Percentiles rank a stretch among this genome's conserved stretches.
These are phyloP conservation scores for Otolemur crassicaudatus DNA, from an alignment of 2,797 vertebrate species.

Conservation along the genomic window DNA sequence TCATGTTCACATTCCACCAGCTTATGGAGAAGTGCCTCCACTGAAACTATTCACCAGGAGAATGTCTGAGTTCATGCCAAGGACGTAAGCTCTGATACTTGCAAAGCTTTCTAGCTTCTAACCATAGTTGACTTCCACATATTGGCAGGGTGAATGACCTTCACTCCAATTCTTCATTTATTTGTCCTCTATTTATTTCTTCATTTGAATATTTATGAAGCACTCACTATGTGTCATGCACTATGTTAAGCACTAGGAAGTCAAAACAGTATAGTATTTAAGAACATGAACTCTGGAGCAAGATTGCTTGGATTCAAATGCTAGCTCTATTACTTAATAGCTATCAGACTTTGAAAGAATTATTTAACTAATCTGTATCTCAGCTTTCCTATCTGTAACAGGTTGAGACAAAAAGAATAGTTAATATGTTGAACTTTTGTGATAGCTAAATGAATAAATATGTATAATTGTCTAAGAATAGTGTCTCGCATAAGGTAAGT, in stretches of 20 bases:
- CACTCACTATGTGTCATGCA: not conserved
- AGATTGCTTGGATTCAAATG: not conserved
- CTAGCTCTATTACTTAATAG: not conserved
- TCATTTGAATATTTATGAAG: not conserved
- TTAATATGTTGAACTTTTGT: not conserved
- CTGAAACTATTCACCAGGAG: not conserved
- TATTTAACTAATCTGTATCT: not conserved
- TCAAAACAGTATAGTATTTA: not conserved
- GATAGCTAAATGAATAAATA: slow-evolving; percentile 5
- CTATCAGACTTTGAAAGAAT: not conserved
- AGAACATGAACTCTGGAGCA: not conserved
- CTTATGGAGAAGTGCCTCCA: not conserved
- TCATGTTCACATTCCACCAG: not conserved
- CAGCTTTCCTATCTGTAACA: not conserved
- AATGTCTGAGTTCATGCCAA: not conserved
- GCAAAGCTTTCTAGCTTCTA: not conserved
- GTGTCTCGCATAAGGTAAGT: not conserved
- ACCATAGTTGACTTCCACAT: not conserved
- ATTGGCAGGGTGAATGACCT: not conserved
- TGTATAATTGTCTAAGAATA: not conserved
- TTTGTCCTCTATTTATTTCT: not conserved
- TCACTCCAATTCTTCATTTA: not conserved
- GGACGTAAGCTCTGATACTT: not conserved
- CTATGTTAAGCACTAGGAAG: not conserved
- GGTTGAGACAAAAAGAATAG: not conserved